Evolutionary conservation across 2,888 invertebrate species (phyloP), one percentile per base, ranked within the genome.

Genomic region (Heliconius charithonia): DNA sequence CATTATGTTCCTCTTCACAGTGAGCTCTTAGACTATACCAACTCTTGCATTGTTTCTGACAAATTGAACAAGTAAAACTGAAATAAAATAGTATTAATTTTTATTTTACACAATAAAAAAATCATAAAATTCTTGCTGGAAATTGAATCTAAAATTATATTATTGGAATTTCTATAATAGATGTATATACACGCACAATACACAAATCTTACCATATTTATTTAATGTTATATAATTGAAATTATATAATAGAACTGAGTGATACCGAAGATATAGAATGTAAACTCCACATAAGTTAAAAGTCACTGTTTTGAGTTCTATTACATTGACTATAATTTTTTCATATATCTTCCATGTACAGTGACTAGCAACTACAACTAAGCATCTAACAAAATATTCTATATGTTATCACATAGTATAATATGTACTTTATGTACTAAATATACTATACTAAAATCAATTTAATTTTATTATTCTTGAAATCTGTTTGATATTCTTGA

Each of bases 1-100:
- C 87, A 62, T 92, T 88, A 78, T 95, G 95, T 25, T 78, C 77
- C 59, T 83, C 84, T 80, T 91, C 88, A 81, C 90, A 91, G 82
- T 95, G 95, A 0, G 88, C 82, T 79, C 91, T 92, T 74, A 95
- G 84, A 65, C 90, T 91, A 81, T 94, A 95, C 95, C 95, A 95
- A 83, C 95, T 95, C 16, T 90, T 87, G 86, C 88, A 94, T 78
- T 90, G 86, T 79, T 90, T 89, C 27, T 91, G 84, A 86, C 95
- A 95, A 16, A 89, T 86, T 37, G 87, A 86, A 82, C 95, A 95
- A 75, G 86, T 86, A 83, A 95, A 95, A 83, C 95, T 95, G 86
- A 32, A 88, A 87, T 83, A 32, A 73, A 32, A 29, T 32, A 12
- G 13, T 59, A n/a, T 56, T 32, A n/a, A n/a, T 6, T 59, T 32